phyloP scores from a whole-genome alignment of 2,113 vertebrate genomes.

The Thunnus maccoyii region DNA sequence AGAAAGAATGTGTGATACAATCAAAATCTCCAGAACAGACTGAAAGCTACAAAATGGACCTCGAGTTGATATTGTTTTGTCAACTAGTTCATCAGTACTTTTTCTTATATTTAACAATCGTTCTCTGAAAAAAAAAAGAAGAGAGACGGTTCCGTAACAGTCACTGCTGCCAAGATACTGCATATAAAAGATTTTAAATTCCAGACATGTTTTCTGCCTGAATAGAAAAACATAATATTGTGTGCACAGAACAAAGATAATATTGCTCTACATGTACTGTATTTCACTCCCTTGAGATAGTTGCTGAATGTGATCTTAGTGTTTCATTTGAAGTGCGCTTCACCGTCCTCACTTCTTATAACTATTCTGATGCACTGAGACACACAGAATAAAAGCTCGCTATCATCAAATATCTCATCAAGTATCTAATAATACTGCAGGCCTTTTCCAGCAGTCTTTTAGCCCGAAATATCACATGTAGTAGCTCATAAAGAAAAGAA shows the following conservation, averaged over 20 bases:
- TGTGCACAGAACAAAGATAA: too few species aligned
- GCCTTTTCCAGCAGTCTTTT: neutral
- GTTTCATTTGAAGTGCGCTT: neutral
- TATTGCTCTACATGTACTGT: neutral
- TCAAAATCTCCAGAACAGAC: too few species aligned
- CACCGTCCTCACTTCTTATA: neutral
- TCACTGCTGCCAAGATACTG: neutral
- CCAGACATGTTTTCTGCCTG: neutral
- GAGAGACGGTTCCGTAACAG: too few species aligned
- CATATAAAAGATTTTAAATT: neutral
- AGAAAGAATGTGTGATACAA: too few species aligned
- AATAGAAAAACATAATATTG: neutral
- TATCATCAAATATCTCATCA: constrained; percentile 31
- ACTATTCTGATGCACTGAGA: neutral
- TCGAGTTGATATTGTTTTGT: too few species aligned
- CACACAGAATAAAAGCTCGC: neutral
- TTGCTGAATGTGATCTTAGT: neutral
- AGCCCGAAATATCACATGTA: neutral
- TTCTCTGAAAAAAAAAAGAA: too few species aligned
- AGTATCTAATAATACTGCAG: constrained; percentile 11
- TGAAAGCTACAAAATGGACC: too few species aligned
- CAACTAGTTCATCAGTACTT: too few species aligned
- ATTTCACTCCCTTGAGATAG: neutral
- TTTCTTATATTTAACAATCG: too few species aligned
- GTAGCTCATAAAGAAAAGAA: neutral